Base-by-base conservation (phyloP, 2,888 invertebrate species). In the Synanthedon tipuliformis region DNA sequence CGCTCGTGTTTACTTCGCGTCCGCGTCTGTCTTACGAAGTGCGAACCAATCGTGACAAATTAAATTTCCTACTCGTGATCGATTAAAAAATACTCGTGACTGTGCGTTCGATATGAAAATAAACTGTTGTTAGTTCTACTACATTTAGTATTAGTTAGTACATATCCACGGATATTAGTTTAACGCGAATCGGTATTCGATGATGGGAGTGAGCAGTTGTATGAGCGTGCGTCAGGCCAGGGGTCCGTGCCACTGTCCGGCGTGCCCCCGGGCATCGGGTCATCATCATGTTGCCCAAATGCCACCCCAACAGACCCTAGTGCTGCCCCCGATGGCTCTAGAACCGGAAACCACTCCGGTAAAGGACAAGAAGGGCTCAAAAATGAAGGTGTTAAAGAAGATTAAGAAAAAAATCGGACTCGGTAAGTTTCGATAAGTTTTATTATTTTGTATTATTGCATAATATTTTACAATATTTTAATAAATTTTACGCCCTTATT, bases 341-440 rank as follows among this genome's bases (percentile, higher is more conserved):
- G 88, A 84, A 59, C 83, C 81, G 1, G 81, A 85, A 64, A 81
- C 74, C 1, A 81, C 83, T n/a, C 81, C 82, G 1, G 81, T 85
- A 0, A 84, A 86, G 68, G 82, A 85, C 60, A 85, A 84, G 59
- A 87, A 88, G 54, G 85, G 86, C 11, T 87, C 87, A 2, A 95
- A 95, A 87, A 95, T 95, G 94, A 95, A 95, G 88, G 93, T 95
- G 57, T 85, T 95, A 59, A 95, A 95, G 89, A 95, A 95, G 77
- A 93, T 95, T 69, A 95, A 95, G 81, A 92, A 92, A 70, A 94
- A 94, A 71, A 95, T 95, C 77, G 95, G 95, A 68, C 82, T 95
- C 78, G 95, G 95, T 95, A 83, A 91, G 95, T 65, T 63, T 62
- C 34, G 34, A 45, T 45, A 45, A 1, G 11, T 2, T 45, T 45